A percentile compares a stretch with the other conserved stretches of the same genome.
These are phyloP conservation scores for Melierax canorus DNA, from an alignment of 2,113 vertebrate species.

Conservation along the genomic window DNA sequence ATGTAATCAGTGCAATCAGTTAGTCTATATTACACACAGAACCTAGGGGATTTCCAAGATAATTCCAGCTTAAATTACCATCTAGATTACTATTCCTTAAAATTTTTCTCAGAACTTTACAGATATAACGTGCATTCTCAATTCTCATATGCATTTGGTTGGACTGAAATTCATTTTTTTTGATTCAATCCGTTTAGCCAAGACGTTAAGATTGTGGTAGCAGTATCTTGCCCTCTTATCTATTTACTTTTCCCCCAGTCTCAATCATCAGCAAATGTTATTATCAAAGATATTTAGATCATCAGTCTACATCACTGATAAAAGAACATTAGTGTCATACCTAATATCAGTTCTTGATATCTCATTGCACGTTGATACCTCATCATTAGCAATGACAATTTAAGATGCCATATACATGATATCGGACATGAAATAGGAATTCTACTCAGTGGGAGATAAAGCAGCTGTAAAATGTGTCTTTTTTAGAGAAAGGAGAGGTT, in stretches of 20 bases:
- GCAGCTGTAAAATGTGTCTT: neutral
- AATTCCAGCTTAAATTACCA: neutral
- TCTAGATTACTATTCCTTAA: neutral
- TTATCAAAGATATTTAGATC: neutral
- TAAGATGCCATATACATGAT: neutral
- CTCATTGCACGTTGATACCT: neutral
- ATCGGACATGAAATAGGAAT: neutral
- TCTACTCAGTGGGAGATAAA: neutral
- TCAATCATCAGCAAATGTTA: neutral
- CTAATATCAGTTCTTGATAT: neutral
- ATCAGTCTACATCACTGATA: neutral
- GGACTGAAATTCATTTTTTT: neutral
- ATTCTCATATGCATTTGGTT: neutral
- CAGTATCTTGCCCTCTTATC: neutral
- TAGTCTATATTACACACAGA: neutral
- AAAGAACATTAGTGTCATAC: neutral
- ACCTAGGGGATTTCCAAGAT: neutral
- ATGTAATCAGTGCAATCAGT: neutral
- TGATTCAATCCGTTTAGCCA: neutral
- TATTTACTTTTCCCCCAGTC: neutral
- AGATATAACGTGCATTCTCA: neutral
- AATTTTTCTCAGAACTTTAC: neutral
- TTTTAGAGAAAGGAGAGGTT: neutral
- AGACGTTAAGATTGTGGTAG: neutral
- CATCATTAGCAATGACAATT: neutral